Evolutionary conservation across 2,113 vertebrate genomes (phyloP), one percentile per base, ranked within the genome.

Genomic region (Cranoglanis bouderius): DNA sequence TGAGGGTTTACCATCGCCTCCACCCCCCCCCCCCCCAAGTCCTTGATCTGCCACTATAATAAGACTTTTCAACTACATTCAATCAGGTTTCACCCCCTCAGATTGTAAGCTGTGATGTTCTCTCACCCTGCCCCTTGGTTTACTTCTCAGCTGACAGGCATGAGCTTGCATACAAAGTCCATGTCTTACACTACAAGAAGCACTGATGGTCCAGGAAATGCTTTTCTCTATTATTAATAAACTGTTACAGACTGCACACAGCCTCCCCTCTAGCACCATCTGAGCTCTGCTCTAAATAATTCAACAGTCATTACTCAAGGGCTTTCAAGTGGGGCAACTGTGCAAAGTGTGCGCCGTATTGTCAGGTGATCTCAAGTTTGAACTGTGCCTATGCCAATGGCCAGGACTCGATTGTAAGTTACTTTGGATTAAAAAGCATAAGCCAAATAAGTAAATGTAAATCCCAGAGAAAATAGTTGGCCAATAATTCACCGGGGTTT

Each of bases 151-250:
- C 21, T 26, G 19, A 59, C 81, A 61, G 53, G 55, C 55, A 13
- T 59, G 81, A 38, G 35, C 55, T 83, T 40, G 81, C 55, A 83
- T 83, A 59, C 35, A 83, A 61, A 61, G 53, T 61, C 81, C 19
- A 59, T 61, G 32, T 14, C 38, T 26, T 83, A 35, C 7, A 51
- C 29, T 53, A 81, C 77, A 53, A 53, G 49, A n/a, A 19, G 29
- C n/a, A 53, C 49, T 53, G 13, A 32, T 81, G 81, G 55, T 61
- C 81, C 55, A 83, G 53, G 81, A 40, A 83, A 59, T 83, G 81
- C 81, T 38, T 59, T 83, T 61, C 35, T 83, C 32, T 83, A 61
- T 83, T 83, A 83, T 83, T 83, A 83, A 83, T 83, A 83, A 38
- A 83, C 18, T 59, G 81, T 59, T 59, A 59, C 81, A 0, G 53